These are phyloP conservation scores for Dryomyza anilis DNA, from an alignment of 2,888 invertebrate species.

Conservation along the genomic window DNA sequence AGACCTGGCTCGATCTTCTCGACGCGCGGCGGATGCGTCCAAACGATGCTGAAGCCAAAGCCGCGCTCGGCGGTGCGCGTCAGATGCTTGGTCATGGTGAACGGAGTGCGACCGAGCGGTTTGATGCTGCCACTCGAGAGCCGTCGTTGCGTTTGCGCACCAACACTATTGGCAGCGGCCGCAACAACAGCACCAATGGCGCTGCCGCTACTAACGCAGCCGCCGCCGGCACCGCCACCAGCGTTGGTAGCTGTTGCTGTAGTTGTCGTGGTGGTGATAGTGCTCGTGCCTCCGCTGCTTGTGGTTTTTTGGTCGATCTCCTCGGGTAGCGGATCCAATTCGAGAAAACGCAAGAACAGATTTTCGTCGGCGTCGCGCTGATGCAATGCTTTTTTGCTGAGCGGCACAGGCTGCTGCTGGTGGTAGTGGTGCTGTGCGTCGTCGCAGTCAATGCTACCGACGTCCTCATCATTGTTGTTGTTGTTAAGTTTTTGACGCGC, in stretches of 20 bases:
- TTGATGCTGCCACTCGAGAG: conserved; percentile 31
- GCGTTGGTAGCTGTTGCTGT: background rate
- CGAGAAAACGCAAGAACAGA: conserved; percentile 75
- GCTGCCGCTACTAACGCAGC: background rate
- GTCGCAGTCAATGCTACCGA: conserved; percentile 32
- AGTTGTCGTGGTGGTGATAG: conserved; percentile 28
- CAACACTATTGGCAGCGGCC: conserved; percentile 37
- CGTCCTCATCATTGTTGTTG: conserved; percentile 24
- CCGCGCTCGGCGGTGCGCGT: conserved; percentile 66
- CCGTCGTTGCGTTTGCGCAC: conserved; percentile 49
- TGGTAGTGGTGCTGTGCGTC: background rate
- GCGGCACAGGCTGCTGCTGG: conserved; percentile 47
- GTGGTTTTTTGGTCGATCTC: conserved; percentile 63
- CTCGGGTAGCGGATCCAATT: conserved; percentile 72
- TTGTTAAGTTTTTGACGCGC: conserved; percentile 59
- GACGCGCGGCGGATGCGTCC: conserved; percentile 86
- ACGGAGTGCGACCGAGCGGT: conserved; percentile 76
- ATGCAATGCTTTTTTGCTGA: conserved; percentile 66
- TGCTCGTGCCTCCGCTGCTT: conserved; percentile 44
- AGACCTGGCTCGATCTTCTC: conserved; percentile 82
- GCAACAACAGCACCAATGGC: conserved; percentile 37
- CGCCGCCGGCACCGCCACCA: too few relatives aligned
- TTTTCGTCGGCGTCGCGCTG: conserved; percentile 76
- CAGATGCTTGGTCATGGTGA: conserved; percentile 76
- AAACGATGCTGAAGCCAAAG: conserved; percentile 85